Evolutionary conservation across 2,888 invertebrate species (phyloP).

Genomic region (Drosophila paramelanica): DNA sequence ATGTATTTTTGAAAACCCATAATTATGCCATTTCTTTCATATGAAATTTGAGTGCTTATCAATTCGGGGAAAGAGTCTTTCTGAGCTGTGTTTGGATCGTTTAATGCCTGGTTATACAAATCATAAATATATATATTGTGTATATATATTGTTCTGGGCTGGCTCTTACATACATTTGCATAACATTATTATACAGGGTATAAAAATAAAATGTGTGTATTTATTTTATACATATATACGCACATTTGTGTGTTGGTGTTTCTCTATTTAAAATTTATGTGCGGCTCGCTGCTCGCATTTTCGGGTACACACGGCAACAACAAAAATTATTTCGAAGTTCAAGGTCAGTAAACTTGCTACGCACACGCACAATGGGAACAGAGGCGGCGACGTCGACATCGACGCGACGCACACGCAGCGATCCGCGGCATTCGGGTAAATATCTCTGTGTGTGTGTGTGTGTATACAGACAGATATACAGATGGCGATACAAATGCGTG

Average conservation of each 20-base stretch:
- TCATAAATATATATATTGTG: neutral
- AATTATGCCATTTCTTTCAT: too few relatives aligned
- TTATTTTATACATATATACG: constrained; percentile 3
- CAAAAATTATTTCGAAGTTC: constrained; percentile 82
- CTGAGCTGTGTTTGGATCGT: neutral
- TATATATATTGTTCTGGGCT: neutral
- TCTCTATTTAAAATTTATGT: constrained; percentile 64
- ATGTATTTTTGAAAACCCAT: too few relatives aligned
- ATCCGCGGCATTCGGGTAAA: constrained; percentile 39
- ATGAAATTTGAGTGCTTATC: too few relatives aligned
- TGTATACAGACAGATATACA: constrained; percentile 10
- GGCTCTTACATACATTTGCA: constrained; percentile 16
- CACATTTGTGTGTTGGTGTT: constrained; percentile 16
- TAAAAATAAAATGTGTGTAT: constrained; percentile 8
- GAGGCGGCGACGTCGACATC: constrained; percentile 6
- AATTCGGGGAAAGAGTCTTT: neutral
- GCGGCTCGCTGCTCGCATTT: constrained; percentile 48
- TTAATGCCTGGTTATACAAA: neutral
- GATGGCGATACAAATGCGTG: constrained; percentile 39
- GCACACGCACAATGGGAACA: constrained; percentile 71
- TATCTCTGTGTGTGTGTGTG: neutral
- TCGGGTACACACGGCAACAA: constrained; percentile 56
- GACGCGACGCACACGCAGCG: constrained; percentile 44
- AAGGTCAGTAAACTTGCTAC: constrained; percentile 85
- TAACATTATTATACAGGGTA: constrained; percentile 10